Base-by-base conservation (phyloP, 2,888 invertebrate genomes). In the Sphaerophoria rueppellii region DNA sequence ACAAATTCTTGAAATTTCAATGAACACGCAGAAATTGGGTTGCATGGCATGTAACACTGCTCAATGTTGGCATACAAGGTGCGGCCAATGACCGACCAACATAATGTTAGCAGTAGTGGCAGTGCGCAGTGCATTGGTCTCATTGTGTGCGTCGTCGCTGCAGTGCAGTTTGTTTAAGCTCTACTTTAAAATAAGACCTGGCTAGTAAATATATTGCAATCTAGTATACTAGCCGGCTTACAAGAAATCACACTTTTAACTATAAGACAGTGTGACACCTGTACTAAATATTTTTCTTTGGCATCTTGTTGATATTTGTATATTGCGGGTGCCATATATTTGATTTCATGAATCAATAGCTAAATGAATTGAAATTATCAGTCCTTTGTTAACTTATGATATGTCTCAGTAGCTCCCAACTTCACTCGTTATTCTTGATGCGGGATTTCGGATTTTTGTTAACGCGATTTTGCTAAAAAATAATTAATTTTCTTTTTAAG, bases 31-130 rank as follows among this genome's bases (percentile, higher is more conserved):
- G 24, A 82, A 86, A 78, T 86, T 73, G 78, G 77, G 85, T 85
- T 85, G 85, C 81, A 24, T 24, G 24, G 77, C 77, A 85, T 85
- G 77, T 76, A 85, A 81, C 70, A 65, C 80, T 58, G 85, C 85
- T 80, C 87, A 87, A 87, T 87, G 87, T 87, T 86, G 86, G 86
- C 82, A 87, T 78, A 86, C 86, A 86, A 86, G 85, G 85, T 86
- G 83, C 87, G 87, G 86, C 83, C 87, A 87, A 87, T 87, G 87
- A 87, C 87, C 87, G 86, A 81, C 81, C 82, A 81, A 83, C 71
- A 82, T 75, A 65, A 60, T 54, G 65, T 65, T 69, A 58, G 57
- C 61, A 60, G 58, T 61, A 77, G 55, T 48, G 48, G 24, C 24
- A 24, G 24, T 24, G 24, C 24, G 24, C 24, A 24, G 24, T 24